phyloP scores from a whole-genome alignment of 2,113 vertebrate species.

The Diadophis punctatus region DNA sequence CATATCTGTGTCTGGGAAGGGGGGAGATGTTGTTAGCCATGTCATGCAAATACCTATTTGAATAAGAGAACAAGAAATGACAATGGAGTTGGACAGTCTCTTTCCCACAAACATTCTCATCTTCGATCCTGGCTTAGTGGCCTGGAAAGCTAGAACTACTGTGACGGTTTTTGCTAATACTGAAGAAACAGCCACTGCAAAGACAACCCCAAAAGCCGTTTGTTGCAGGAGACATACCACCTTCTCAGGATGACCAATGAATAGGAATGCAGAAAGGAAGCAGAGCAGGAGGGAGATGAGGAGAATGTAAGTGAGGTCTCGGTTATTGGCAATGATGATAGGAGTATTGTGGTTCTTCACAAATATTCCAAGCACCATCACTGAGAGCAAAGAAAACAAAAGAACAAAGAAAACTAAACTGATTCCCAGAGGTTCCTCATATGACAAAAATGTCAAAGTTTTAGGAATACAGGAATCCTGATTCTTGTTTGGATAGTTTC shows the following conservation, averaged over 20 bases:
- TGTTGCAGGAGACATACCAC: not conserved
- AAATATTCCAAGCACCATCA: not conserved
- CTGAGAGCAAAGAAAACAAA: not conserved
- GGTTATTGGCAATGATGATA: not conserved
- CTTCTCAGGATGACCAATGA: not conserved
- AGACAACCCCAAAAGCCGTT: not conserved
- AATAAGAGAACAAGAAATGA: not conserved
- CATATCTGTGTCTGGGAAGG: not conserved
- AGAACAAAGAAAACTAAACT: not conserved
- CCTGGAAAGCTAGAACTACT: not conserved
- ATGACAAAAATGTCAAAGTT: not conserved
- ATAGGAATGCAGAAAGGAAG: not conserved
- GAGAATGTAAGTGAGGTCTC: not conserved
- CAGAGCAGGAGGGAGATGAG: not conserved
- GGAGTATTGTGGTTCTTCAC: not conserved
- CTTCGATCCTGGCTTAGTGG: not conserved
- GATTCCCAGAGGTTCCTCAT: not conserved
- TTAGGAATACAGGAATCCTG: not conserved
- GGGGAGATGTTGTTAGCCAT: not conserved
- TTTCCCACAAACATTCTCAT: not conserved
- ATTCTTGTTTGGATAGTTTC: not conserved
- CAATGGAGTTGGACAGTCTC: not conserved
- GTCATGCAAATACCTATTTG: not conserved
- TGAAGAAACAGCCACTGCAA: not conserved
- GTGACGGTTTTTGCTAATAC: not conserved